phyloP scores from a whole-genome alignment of 2,113 vertebrate species.

The Neopipo cinnamomea region DNA sequence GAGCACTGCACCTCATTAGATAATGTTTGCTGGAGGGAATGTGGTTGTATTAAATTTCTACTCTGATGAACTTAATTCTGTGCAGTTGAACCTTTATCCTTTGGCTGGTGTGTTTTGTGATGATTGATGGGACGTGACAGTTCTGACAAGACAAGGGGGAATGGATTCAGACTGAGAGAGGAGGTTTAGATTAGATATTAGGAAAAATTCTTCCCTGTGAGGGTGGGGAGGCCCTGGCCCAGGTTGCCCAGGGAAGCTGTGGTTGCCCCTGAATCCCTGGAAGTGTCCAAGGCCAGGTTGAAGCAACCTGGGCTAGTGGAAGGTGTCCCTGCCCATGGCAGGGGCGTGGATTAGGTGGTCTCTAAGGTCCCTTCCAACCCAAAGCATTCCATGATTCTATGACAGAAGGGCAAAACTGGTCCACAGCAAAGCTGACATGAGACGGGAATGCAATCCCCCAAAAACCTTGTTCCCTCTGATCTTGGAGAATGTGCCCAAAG shows the following conservation, averaged over 20 bases:
- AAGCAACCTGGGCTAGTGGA: rapidly evolving
- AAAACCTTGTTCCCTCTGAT: background rate
- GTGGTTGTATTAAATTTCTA: background rate
- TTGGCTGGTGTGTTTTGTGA: background rate
- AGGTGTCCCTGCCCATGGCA: background rate
- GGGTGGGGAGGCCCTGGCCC: background rate
- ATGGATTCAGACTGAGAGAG: background rate
- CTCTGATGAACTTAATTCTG: background rate
- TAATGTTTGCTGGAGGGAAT: background rate
- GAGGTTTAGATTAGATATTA: background rate
- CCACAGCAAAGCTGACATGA: rapidly evolving
- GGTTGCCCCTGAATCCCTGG: background rate
- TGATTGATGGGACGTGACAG: background rate
- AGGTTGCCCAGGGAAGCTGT: background rate
- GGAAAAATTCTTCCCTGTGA: background rate
- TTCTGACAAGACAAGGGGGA: background rate
- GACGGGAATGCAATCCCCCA: background rate
- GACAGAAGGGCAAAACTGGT: background rate
- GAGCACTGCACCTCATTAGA: background rate
- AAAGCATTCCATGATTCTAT: background rate
- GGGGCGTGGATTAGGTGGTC: background rate
- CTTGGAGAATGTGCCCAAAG: background rate
- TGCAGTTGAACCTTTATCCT: background rate
- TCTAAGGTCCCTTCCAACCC: background rate
- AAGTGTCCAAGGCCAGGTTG: background rate